Conservation (phyloP, 2,113 vertebrate genomes). For the Panthera tigris region DNA sequence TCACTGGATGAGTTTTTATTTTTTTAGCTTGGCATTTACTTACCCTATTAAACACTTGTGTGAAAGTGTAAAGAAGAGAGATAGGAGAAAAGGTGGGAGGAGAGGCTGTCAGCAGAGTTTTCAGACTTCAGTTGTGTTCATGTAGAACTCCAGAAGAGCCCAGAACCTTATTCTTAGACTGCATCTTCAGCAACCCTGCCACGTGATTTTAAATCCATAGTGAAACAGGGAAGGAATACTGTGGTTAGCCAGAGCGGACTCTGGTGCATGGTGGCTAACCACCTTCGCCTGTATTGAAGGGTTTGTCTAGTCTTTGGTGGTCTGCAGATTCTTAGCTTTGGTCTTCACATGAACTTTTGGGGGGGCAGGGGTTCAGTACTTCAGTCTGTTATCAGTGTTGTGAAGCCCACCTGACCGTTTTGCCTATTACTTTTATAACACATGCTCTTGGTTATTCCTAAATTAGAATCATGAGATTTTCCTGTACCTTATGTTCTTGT, state of each 20-base stretch:
- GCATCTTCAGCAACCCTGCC: not conserved
- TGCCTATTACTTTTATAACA: not conserved
- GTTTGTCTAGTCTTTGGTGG: not conserved
- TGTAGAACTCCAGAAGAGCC: not conserved
- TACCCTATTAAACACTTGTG: not conserved
- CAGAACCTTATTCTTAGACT: not conserved
- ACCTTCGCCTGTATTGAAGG: not conserved
- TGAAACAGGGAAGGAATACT: not conserved
- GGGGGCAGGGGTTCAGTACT: not conserved
- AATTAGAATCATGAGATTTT: conserved; percentile 46
- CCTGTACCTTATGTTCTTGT: conserved; percentile 1
- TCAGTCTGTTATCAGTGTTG: not conserved
- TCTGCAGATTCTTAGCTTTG: not conserved
- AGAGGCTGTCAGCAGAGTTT: not conserved
- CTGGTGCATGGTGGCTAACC: not conserved
- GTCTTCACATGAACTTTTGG: not conserved
- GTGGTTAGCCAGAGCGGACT: not conserved
- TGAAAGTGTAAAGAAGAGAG: not conserved
- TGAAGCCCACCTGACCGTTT: not conserved
- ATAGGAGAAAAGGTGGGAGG: not conserved
- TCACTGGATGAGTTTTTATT: not conserved
- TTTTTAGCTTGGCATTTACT: not conserved
- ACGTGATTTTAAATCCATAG: not conserved
- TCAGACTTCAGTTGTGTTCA: not conserved
- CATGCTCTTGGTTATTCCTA: conserved; percentile 6